Conservation (phyloP, 2,797 vertebrate genomes). For the Hippoglossus hippoglossus region DNA sequence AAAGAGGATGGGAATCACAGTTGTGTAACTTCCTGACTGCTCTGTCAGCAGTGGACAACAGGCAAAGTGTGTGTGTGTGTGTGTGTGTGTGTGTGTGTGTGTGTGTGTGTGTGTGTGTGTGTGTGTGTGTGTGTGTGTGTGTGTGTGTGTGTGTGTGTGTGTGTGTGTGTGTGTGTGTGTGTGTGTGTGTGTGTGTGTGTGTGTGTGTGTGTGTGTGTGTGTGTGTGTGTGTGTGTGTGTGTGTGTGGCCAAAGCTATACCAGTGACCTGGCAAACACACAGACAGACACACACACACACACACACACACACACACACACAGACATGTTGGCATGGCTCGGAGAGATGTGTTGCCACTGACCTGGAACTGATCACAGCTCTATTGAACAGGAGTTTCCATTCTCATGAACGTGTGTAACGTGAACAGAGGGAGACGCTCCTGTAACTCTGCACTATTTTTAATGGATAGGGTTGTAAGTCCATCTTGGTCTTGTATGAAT, state of each 20-base stretch:
- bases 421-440: slow-evolving; percentile 25
- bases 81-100: not conserved
- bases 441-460: slow-evolving; percentile 29
- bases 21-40: slow-evolving; percentile 78
- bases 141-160: slow-evolving; percentile 10
- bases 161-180: not conserved
- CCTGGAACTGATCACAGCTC: slow-evolving; percentile 70
- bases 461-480: slow-evolving; percentile 50
- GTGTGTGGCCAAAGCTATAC: too few relatives aligned
- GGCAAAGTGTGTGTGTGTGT: slow-evolving; percentile 12
- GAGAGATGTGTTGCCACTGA: slow-evolving; percentile 63
- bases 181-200: slow-evolving; percentile 7
- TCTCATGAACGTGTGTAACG: slow-evolving; percentile 39
- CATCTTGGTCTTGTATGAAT: slow-evolving; percentile 45
- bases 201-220: not conserved
- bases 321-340: slow-evolving; percentile 38
- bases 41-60: slow-evolving; percentile 70
- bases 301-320: slow-evolving; percentile 31
- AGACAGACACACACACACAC: slow-evolving; percentile 33
- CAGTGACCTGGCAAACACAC: slow-evolving; percentile 21
- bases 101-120: slow-evolving; percentile 8
- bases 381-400: slow-evolving; percentile 72
- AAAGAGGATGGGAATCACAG: slow-evolving; percentile 56
- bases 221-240: not conserved
- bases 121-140: not conserved